Base-by-base conservation (phyloP, 1,140 invertebrate species). In the Bombus confusus region DNA sequence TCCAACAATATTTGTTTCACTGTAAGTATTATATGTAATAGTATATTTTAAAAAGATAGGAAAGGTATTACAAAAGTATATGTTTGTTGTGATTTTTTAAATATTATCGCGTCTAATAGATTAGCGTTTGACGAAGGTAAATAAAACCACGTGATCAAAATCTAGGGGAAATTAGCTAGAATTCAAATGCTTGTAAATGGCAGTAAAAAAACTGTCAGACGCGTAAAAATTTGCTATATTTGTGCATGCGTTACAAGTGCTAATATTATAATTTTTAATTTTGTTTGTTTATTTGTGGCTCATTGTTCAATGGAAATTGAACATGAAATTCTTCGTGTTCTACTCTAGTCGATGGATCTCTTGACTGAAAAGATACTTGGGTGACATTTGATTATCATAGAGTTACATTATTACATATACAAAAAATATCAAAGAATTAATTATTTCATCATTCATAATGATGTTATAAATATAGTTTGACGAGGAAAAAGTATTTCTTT, bases 271-370 rank as follows among this genome's bases (percentile, higher is more conserved):
- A 66, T 76, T 66, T 64, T n/a, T 0, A 52, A 37, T 47, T 10
- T 83, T 43, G 3, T 2, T 25, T 39, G 15, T 28, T 83, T 68
- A 52, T 47, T 37, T 22, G 12, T 6, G 4, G 5, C 0, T n/a
- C 31, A 15, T 66, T 47, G n/a, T 18, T 66, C 15, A 15, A 83
- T 83, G 43, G 43, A 64, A 83, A 34, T 77, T 68, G 18, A 28
- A 9, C 1, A 10, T 8, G 34, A 22, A 52, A 41, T 68, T 39
- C 22, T 34, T 2, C 25, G 8, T 15, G 52, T 66, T 76, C 3
- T 12, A n/a, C 28, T 5, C 1, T n/a, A 13, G 2, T n/a, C 10
- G 28, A 62, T 62, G 59, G 3, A 62, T 62, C 28, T n/a, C 12
- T 62, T 12, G 28, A 10, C 10, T n/a, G 10, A n/a, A 5, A 62